Evolutionary conservation across 2,888 invertebrate genomes (phyloP), one percentile per base, ranked within the genome.

Genomic region (Cryptus armator): DNA sequence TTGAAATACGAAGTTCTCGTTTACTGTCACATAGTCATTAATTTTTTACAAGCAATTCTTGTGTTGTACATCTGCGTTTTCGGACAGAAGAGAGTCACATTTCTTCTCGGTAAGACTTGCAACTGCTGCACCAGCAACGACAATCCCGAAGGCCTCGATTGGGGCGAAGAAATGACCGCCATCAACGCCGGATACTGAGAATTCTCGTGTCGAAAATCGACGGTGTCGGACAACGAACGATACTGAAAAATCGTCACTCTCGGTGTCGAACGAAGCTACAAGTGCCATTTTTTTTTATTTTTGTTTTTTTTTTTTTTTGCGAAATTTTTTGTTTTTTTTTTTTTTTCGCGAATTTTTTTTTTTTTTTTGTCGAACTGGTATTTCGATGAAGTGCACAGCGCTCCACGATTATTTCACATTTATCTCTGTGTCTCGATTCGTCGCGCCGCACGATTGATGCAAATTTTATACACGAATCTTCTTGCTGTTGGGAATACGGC

Each of bases 141-240:
- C 86, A 96, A 96, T 0, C 78, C 86, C 7, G 96, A 96, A 2
- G 95, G 96, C 0, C 95, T 96, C n/a, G 97, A 98, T 90, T 98
- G 97, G 97, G 98, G 98, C 0, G 98, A 98, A 90, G 98, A 98
- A 94, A 96, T 98, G 97, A 96, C 97, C 75, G 97, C 97, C 86
- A 97, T 98, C 96, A 97, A 97, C 91, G 96, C 97, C 16, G 95
- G 95, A 71, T 95, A 95, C 90, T 95, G 89, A 90, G 9, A 29
- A 51, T 29, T 9, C n/a, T 51, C 46, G 44, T 48, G 6, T 10
- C 51, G 29, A 44, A 53, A 71, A 48, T 59, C 53, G 24, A 48
- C 29, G 37, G 3, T 46, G 68, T 56, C n/a, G 37, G n/a, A 0
- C 32, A 37, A 53, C 19, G 56, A 29, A 44, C 2, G 24, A 6